phyloP scores from a whole-genome alignment of 2,797 vertebrate species.

The Sebastes matsubarae region DNA sequence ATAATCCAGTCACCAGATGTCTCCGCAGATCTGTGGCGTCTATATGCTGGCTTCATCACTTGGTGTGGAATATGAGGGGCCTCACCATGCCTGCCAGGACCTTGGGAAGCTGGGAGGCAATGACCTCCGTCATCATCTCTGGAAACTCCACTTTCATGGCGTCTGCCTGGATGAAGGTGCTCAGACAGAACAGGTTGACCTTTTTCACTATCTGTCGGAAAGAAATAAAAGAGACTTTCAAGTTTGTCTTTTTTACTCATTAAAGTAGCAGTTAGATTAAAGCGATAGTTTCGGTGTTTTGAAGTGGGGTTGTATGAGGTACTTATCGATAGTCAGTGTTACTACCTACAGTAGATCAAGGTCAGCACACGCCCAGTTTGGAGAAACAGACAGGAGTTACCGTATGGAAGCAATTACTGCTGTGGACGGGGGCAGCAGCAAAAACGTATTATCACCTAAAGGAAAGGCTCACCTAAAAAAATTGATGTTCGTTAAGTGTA shows the following conservation, averaged over 20 bases:
- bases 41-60: constrained; percentile 80
- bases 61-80: constrained; percentile 95
- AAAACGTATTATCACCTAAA: too few relatives aligned
- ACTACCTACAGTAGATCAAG: too few relatives aligned
- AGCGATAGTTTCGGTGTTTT: neutral
- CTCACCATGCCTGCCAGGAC: constrained; percentile 98
- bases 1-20: constrained; percentile 39
- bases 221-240: neutral
- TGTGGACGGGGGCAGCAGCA: too few relatives aligned
- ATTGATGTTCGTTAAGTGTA: too few relatives aligned
- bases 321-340: too few relatives aligned
- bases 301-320: neutral
- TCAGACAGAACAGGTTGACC: constrained; percentile 96
- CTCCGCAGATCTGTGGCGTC: neutral
- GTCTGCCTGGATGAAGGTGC: constrained; percentile 96
- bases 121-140: constrained; percentile 99
- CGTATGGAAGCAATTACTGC: too few relatives aligned
- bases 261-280: neutral
- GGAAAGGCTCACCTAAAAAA: too few relatives aligned
- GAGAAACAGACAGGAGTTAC: too few relatives aligned
- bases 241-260: neutral
- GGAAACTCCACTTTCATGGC: constrained; percentile 96
- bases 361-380: too few relatives aligned
- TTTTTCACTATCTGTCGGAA: constrained; percentile 94
- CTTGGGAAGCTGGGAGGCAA: constrained; percentile 96